Evolutionary conservation across 2,113 vertebrate species (phyloP).

Genomic region (Nannospalax galili): DNA sequence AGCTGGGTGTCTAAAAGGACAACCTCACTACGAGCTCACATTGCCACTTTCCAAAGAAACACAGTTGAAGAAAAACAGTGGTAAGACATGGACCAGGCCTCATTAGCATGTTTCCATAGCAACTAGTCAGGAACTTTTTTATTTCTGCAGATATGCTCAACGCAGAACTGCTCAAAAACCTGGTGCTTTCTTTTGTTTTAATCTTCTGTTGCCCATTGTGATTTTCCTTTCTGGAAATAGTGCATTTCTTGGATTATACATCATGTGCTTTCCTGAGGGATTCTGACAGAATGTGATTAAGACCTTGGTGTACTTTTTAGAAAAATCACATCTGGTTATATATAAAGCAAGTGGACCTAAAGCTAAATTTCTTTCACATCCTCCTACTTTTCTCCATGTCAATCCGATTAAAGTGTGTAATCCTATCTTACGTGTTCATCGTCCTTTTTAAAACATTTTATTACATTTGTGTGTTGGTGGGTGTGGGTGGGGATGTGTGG

Average conservation of each 20-base stretch:
- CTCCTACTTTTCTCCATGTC: constrained; percentile 57
- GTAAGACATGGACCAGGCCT: constrained; percentile 74
- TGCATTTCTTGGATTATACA: constrained; percentile 79
- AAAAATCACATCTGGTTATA: constrained; percentile 66
- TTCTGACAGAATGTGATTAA: constrained; percentile 81
- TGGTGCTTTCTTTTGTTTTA: constrained; percentile 84
- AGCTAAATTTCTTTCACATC: constrained; percentile 67
- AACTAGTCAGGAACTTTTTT: constrained; percentile 68
- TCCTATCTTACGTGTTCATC: constrained; percentile 68
- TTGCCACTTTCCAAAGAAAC: constrained; percentile 80
- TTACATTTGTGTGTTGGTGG: background rate
- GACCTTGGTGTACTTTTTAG: constrained; percentile 64
- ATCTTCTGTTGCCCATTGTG: constrained; percentile 70
- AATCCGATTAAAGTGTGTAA: constrained; percentile 85
- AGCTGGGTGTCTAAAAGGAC: constrained; percentile 90
- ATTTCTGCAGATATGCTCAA: constrained; percentile 69
- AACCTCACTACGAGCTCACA: background rate
- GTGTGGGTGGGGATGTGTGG: no score
- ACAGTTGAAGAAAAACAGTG: constrained; percentile 39
- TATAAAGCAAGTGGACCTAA: constrained; percentile 67
- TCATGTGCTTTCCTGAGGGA: constrained; percentile 76
- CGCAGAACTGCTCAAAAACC: constrained; percentile 74
- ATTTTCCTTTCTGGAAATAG: constrained; percentile 79
- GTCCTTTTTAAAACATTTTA: constrained; percentile 19
- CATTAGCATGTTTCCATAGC: constrained; percentile 74